Conservation (phyloP, 1,140 invertebrate genomes). For the Diorhabda sublineata region DNA sequence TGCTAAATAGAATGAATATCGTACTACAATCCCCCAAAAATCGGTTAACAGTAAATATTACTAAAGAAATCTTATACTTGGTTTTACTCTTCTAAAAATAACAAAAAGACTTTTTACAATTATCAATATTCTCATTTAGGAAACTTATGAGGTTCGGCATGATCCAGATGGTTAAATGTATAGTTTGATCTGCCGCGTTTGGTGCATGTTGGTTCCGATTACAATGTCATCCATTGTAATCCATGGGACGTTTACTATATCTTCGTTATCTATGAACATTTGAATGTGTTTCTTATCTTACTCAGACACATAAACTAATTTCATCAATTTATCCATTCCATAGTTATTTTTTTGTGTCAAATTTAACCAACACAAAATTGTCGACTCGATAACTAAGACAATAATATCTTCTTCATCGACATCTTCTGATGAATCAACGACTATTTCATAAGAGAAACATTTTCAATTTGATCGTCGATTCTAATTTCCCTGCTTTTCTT, state of each 20-base stretch:
- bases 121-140: too few relatives aligned
- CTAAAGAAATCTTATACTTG: too few relatives aligned
- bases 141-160: background rate
- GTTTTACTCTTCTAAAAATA: too few relatives aligned
- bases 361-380: background rate
- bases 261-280: too few relatives aligned
- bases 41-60: too few relatives aligned
- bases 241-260: background rate
- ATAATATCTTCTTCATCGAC: slow-evolving; percentile 1
- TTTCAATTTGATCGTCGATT: background rate
- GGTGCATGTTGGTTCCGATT: background rate
- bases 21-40: too few relatives aligned
- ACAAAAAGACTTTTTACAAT: too few relatives aligned
- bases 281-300: background rate
- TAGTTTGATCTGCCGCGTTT: slow-evolving; percentile 5
- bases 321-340: background rate
- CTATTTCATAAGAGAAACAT: background rate
- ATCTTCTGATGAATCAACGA: background rate
- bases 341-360: slow-evolving; percentile 5
- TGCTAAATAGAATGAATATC: too few relatives aligned
- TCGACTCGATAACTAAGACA: background rate
- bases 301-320: background rate
- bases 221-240: background rate
- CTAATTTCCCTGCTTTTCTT: background rate
- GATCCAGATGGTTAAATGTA: background rate